Evolutionary conservation across 2,113 vertebrate genomes (phyloP).

Genomic region (Pterocles gutturalis): DNA sequence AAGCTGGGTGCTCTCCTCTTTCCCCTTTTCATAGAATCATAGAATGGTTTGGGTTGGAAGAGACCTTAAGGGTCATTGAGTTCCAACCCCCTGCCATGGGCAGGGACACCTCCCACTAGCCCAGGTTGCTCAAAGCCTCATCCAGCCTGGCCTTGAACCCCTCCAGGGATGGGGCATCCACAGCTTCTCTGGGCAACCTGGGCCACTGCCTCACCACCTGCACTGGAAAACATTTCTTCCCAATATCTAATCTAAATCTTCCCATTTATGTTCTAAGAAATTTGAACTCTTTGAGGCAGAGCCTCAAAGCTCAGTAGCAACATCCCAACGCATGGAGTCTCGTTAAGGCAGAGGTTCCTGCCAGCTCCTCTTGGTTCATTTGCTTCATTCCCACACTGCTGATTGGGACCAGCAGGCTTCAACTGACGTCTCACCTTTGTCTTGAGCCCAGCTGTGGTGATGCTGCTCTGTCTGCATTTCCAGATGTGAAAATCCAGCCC

Average conservation of each 20-base stretch:
- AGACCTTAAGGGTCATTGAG: too few relatives aligned
- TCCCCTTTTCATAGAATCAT: neutral
- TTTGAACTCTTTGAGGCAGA: neutral
- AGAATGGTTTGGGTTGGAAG: too few relatives aligned
- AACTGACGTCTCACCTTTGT: neutral
- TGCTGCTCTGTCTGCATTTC: neutral
- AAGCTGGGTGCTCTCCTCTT: neutral
- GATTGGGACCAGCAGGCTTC: neutral
- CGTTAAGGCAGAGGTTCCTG: neutral
- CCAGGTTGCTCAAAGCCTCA: too few relatives aligned
- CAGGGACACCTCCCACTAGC: too few relatives aligned
- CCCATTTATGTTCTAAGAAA: neutral
- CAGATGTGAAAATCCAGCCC: slow-evolving; percentile 38
- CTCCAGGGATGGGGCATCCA: too few relatives aligned
- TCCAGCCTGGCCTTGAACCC: too few relatives aligned
- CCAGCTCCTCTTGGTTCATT: neutral
- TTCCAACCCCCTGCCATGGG: too few relatives aligned
- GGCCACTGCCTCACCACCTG: too few relatives aligned
- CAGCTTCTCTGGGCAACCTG: too few relatives aligned
- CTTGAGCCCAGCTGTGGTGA: neutral
- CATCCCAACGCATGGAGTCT: neutral
- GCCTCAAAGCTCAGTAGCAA: neutral
- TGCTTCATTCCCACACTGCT: neutral
- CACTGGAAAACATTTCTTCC: too few relatives aligned
- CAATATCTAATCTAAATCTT: too few relatives aligned